phyloP scores from a whole-genome alignment of 2,888 invertebrate genomes.

The Caenorhabditis becei region DNA sequence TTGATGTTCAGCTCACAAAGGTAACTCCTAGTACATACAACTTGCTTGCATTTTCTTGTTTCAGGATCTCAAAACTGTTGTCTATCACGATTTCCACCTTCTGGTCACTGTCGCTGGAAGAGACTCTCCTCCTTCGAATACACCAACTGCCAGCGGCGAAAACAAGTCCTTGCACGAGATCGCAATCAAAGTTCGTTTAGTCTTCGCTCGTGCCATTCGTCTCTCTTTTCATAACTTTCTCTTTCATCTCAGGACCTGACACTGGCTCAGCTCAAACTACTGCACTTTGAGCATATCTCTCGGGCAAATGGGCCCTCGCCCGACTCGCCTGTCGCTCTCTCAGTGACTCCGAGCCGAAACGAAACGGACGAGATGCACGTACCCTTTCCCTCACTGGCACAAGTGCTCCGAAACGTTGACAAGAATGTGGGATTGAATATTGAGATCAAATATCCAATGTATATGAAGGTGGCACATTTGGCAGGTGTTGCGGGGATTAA shows the following conservation, averaged over 20 bases:
- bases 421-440: slow-evolving; percentile 94
- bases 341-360: slow-evolving; percentile 60
- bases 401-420: slow-evolving; percentile 89
- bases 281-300: slow-evolving; percentile 85
- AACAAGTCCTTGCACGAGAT: slow-evolving; percentile 66
- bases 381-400: slow-evolving; percentile 93
- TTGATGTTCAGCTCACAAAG: slow-evolving; percentile 97
- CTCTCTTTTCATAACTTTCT: neutral
- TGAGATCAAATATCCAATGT: slow-evolving; percentile 97
- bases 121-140: slow-evolving; percentile 49
- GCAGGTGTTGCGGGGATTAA: neutral
- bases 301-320: slow-evolving; percentile 91
- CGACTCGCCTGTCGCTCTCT: slow-evolving; percentile 34
- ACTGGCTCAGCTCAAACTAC: slow-evolving; percentile 68
- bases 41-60: neutral
- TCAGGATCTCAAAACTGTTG: slow-evolving; percentile 87
- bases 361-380: slow-evolving; percentile 75
- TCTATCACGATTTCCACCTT: slow-evolving; percentile 97
- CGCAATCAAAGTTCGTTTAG: slow-evolving; percentile 67
- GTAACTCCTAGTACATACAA: slow-evolving; percentile 21
- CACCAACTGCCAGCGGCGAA: slow-evolving; percentile 47
- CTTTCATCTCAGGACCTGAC: slow-evolving; percentile 64
- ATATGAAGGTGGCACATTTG: slow-evolving; percentile 69
- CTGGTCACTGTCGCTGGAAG: slow-evolving; percentile 85
- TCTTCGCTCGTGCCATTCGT: neutral